Percentiles rank a stretch among this genome's conserved stretches.
phyloP scores from a whole-genome alignment of 1,140 invertebrate genomes.

The Drosophila kanapiae region DNA sequence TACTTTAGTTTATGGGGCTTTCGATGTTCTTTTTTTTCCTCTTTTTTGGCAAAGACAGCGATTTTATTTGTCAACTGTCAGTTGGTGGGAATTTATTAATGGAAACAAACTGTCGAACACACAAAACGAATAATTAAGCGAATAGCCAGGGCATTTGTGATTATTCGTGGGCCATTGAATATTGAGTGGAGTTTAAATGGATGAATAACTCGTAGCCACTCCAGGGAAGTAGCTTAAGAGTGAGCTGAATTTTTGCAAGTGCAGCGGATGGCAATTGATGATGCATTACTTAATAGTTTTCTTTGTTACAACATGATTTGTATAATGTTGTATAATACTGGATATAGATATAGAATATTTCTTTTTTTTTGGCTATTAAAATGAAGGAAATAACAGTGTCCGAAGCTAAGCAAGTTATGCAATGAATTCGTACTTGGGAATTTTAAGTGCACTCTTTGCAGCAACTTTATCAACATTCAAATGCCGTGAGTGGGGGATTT shows the following conservation, averaged over 20 bases:
- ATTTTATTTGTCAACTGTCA: slow-evolving; percentile 57
- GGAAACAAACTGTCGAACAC: slow-evolving; percentile 53
- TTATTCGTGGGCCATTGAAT: slow-evolving; percentile 34
- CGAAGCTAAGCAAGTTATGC: too few species aligned
- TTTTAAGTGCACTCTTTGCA: neutral
- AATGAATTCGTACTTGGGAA: neutral
- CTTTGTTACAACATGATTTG: neutral
- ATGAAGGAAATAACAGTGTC: too few species aligned
- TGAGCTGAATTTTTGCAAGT: slow-evolving; percentile 3
- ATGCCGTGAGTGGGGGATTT: too few species aligned
- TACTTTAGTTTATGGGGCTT: slow-evolving; percentile 54
- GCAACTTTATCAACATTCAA: neutral
- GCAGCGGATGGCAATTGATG: neutral
- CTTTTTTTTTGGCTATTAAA: too few species aligned
- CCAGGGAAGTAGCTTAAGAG: slow-evolving; percentile 7
- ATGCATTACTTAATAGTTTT: neutral
- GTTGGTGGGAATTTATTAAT: slow-evolving; percentile 59
- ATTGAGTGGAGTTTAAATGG: slow-evolving; percentile 22
- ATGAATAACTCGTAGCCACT: slow-evolving; percentile 12
- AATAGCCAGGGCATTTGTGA: slow-evolving; percentile 16
- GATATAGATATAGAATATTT: too few species aligned
- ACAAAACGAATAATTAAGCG: slow-evolving; percentile 41
- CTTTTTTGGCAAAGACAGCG: slow-evolving; percentile 35
- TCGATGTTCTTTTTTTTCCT: slow-evolving; percentile 1
- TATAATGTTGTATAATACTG: too few species aligned